These are phyloP conservation scores for Drosophila koepferae DNA, from an alignment of 2,888 invertebrate genomes.

Conservation along the genomic window DNA sequence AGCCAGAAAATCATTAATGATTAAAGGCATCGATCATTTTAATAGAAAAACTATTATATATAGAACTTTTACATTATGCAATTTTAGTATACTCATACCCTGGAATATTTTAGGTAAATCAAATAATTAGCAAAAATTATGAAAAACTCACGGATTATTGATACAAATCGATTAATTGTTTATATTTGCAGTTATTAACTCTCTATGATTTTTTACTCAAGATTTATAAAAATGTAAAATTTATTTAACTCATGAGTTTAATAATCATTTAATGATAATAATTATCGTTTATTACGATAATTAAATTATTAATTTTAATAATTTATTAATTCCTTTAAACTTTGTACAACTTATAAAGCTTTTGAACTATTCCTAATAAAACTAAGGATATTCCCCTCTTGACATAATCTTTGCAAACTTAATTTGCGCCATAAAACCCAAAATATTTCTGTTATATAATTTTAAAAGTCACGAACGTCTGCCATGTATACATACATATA, in stretches of 20 bases:
- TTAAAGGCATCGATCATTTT: too few relatives aligned
- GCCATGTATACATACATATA: constrained; percentile 6
- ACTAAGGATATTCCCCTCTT: neutral
- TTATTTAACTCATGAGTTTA: neutral
- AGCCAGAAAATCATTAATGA: too few relatives aligned
- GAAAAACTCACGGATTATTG: neutral
- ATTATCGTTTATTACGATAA: neutral
- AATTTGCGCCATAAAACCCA: neutral
- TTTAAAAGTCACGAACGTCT: constrained; percentile 5
- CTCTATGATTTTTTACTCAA: neutral
- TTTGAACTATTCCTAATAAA: neutral
- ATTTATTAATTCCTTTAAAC: neutral
- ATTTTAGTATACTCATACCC: too few relatives aligned
- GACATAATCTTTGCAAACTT: neutral
- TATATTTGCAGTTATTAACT: neutral
- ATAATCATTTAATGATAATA: neutral
- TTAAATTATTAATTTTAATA: too few relatives aligned
- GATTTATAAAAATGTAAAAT: neutral
- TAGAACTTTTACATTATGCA: too few relatives aligned
- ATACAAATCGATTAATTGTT: neutral
- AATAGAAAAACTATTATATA: too few relatives aligned
- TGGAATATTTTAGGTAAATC: too few relatives aligned
- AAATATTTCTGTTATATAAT: neutral
- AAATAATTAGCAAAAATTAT: too few relatives aligned
- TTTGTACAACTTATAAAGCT: neutral